Percentiles rank a stretch among this genome's conserved stretches.
Evolutionary conservation across 2,113 vertebrate species (phyloP).

Genomic region (Neogobius melanostomus): DNA sequence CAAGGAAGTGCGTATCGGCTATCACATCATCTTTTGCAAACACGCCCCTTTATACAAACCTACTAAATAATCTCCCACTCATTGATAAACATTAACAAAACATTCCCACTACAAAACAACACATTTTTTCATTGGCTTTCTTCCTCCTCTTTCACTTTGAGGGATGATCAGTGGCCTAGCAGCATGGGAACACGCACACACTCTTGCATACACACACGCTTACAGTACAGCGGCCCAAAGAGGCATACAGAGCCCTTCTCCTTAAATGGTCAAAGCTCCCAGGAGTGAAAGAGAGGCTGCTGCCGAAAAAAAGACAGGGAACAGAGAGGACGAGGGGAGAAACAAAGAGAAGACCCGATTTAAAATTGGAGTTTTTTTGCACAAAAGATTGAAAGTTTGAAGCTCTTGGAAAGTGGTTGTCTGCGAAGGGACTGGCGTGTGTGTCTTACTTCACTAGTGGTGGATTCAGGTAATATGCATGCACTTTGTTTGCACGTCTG

Average conservation of each 20-base stretch:
- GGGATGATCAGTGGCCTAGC: conserved; percentile 47
- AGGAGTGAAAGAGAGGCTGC: conserved; percentile 94
- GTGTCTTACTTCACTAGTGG: conserved; percentile 33
- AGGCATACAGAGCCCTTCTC: conserved; percentile 93
- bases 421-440: conserved; percentile 30
- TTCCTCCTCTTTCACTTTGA: conserved; percentile 33
- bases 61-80: conserved; percentile 11
- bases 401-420: conserved; percentile 69
- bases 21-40: conserved; percentile 35
- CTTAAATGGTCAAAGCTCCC: conserved; percentile 99
- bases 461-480: conserved; percentile 78
- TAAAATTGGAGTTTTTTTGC: conserved; percentile 82
- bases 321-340: conserved; percentile 67
- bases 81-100: conserved; percentile 29
- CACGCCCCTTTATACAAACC: conserved; percentile 1
- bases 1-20: neutral
- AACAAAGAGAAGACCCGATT: conserved; percentile 65
- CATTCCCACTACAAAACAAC: conserved; percentile 18
- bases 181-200: conserved; percentile 34
- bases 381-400: conserved; percentile 73
- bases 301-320: conserved; percentile 80
- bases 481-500: conserved; percentile 33
- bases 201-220: conserved; percentile 28
- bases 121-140: conserved; percentile 27
- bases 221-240: conserved; percentile 62